A percentile compares a stretch with the other conserved stretches of the same genome.
Conservation (phyloP, 30 jellyfish, hydroid and myxozoan genomes). For the Cassiopea xamachana region DNA sequence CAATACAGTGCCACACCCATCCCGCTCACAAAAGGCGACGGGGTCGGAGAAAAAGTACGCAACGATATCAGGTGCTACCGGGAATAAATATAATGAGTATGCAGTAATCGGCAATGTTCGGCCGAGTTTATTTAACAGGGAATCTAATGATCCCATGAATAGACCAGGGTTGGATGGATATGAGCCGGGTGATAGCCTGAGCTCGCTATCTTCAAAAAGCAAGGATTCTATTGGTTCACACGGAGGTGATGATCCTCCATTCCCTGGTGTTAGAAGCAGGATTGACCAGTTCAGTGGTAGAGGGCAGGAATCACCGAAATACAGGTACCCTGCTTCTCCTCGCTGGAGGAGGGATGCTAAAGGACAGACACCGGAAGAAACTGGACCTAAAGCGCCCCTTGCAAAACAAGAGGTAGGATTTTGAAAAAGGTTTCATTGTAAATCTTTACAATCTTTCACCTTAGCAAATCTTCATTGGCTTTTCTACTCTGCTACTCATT, state of each 20-base stretch:
- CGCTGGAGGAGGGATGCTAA: constrained; percentile 61
- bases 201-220: constrained; percentile 87
- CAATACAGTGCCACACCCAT: constrained; percentile 90
- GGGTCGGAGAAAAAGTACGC: constrained; percentile 65
- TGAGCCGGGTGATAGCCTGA: constrained; percentile 93
- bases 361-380: constrained; percentile 56
- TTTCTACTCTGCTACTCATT: too few relatives aligned
- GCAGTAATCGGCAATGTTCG: constrained; percentile 69
- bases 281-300: constrained; percentile 48
- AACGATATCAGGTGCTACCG: constrained; percentile 53
- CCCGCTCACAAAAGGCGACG: constrained; percentile 72
- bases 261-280: constrained; percentile 35
- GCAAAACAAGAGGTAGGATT: constrained; percentile 87
- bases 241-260: constrained; percentile 71
- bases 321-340: constrained; percentile 60
- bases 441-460: too few relatives aligned
- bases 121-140: constrained; percentile 51
- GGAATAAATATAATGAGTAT: constrained; percentile 56
- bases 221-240: constrained; percentile 93
- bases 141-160: constrained; percentile 15
- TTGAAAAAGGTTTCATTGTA: too few relatives aligned
- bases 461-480: too few relatives aligned
- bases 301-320: constrained; percentile 40
- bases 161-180: constrained; percentile 72
- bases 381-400: constrained; percentile 83